Conservation (phyloP, 2,797 vertebrate genomes). For the Syncerus caffer region DNA sequence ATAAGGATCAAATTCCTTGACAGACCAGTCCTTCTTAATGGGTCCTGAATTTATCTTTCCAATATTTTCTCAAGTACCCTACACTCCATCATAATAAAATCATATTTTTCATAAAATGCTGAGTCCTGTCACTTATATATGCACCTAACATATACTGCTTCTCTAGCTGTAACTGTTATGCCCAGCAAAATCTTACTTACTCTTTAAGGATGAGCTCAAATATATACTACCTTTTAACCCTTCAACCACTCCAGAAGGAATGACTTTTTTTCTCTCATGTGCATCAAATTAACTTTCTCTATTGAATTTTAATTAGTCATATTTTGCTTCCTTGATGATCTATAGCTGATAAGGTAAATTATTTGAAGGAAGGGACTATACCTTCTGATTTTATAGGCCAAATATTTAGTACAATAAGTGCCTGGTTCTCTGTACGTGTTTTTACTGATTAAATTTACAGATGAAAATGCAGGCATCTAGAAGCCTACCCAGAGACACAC, state of each 20-base stretch:
- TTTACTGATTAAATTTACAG: not conserved
- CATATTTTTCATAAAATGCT: not conserved
- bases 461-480: not conserved
- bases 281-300: not conserved
- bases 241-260: not conserved
- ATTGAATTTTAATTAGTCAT: not conserved
- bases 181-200: not conserved
- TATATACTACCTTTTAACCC: not conserved
- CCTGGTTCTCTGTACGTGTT: not conserved
- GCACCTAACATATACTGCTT: not conserved
- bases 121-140: not conserved
- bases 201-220: not conserved
- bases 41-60: not conserved
- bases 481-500: not conserved
- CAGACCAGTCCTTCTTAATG: not conserved
- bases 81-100: not conserved
- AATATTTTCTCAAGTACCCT: not conserved
- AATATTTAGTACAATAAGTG: not conserved
- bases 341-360: not conserved
- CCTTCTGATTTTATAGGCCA: not conserved
- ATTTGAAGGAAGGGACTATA: not conserved
- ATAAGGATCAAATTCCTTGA: not conserved
- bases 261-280: not conserved
- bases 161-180: not conserved
- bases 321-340: not conserved